Percentiles rank a stretch among this genome's conserved stretches.
Conservation (phyloP, 2,797 vertebrate genomes). For the Karalla daura region DNA sequence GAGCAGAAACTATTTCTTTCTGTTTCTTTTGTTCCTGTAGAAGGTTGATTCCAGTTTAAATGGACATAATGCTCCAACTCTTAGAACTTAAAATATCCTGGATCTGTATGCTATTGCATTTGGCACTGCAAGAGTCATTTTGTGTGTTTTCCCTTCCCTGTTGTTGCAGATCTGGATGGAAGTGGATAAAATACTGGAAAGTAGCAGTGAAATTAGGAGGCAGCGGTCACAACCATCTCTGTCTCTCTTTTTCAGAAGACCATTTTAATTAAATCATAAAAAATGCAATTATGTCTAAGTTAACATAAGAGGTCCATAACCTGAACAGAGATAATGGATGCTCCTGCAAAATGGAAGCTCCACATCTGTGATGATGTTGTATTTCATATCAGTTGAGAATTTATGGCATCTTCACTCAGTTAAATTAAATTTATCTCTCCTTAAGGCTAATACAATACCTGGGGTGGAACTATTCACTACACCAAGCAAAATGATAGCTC, state of each 20-base stretch:
- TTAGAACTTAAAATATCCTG: conserved; percentile 34
- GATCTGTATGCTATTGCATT: conserved; percentile 48
- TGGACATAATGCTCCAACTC: conserved; percentile 37
- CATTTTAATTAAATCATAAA: conserved; percentile 18
- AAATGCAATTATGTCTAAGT: conserved; percentile 2
- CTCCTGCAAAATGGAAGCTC: conserved; percentile 2
- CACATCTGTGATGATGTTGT: conserved; percentile 15
- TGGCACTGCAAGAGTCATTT: conserved; percentile 20
- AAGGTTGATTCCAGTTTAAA: no score
- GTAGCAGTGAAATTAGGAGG: conserved; percentile 13
- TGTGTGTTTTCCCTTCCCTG: conserved; percentile 18
- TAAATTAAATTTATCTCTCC: conserved; percentile 48
- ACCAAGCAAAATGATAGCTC: conserved; percentile 58
- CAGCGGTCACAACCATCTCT: conserved; percentile 8
- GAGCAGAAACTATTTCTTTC: conserved; percentile 19
- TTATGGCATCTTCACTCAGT: conserved; percentile 47
- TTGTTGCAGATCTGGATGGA: neutral
- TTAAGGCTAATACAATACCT: conserved; percentile 49
- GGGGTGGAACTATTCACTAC: conserved; percentile 52
- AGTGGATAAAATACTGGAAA: conserved; percentile 3
- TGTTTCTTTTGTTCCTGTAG: conserved; percentile 33
- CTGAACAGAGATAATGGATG: conserved; percentile 25
- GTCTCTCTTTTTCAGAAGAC: conserved; percentile 7
- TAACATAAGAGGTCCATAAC: neutral
- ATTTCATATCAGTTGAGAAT: conserved; percentile 53